Percentiles rank a stretch among this genome's conserved stretches.
phyloP scores from a whole-genome alignment of 2,113 vertebrate species.

The Machaerirhynchus nigripectus region DNA sequence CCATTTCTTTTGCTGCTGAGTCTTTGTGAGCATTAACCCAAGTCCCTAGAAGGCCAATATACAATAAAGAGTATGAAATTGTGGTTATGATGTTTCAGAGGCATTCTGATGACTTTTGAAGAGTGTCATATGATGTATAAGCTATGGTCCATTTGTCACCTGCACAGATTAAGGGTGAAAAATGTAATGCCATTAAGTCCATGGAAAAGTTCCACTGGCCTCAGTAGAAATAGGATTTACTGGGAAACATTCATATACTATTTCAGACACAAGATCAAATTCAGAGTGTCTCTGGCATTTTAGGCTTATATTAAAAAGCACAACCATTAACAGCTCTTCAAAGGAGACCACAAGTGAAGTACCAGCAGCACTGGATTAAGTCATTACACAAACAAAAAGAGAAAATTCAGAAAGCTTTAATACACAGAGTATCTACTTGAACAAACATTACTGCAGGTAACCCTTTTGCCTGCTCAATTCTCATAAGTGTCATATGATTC shows the following conservation, averaged over 20 bases:
- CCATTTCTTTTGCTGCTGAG: not conserved
- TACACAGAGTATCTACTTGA: not conserved
- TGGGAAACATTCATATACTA: not conserved
- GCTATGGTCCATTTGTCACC: not conserved
- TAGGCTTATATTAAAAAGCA: not conserved
- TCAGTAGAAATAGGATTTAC: not conserved
- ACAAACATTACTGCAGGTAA: not conserved
- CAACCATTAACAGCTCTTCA: not conserved
- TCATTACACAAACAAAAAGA: not conserved
- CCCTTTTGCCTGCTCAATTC: not conserved
- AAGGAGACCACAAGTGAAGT: not conserved
- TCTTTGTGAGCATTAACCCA: not conserved
- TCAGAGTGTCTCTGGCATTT: not conserved
- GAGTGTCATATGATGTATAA: not conserved
- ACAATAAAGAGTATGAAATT: not conserved
- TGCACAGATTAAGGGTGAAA: not conserved
- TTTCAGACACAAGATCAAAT: not conserved
- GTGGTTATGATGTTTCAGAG: not conserved
- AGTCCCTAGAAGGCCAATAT: not conserved
- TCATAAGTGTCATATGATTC: not conserved
- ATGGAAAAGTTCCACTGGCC: not conserved
- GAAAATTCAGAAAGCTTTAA: not conserved
- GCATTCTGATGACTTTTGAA: not conserved
- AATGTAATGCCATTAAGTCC: not conserved
- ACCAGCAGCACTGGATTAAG: not conserved